Base-by-base conservation (phyloP, 2,888 invertebrate genomes). In the Eupithecia abbreviata region DNA sequence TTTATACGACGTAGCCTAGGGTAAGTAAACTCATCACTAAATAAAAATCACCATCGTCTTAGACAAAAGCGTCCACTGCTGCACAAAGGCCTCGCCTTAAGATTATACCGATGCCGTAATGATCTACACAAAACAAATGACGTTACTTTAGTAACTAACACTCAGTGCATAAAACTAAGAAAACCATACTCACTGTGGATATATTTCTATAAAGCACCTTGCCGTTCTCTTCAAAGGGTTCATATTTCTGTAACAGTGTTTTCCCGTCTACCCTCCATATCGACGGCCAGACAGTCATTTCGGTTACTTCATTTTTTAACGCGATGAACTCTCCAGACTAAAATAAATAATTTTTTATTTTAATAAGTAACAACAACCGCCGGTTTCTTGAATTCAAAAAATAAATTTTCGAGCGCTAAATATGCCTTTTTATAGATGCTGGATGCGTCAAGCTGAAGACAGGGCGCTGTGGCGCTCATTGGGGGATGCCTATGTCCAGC, bases 241-340 rank as follows among this genome's bases (percentile, higher is more conserved):
- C 97, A 86, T 97, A 98, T 89, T 98, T 98, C 91, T 98, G 98
- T 79, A 98, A 91, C 81, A 98, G 95, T 41, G 97, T 97, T 91
- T 97, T 97, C 0, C 97, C 98, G 89, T 98, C 98, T 66, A 98
- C 97, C 90, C 98, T 96, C 98, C 98, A 99, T 85, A 99, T 97
- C 7, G 97, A 96, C 9, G 98, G 98, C 96, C 97, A 97, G 90
- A 70, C 78, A 42, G 78, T 47, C 75, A 98, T 97, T 89, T 97
- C 96, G 77, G 96, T 96, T 82, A 98, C 91, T 92, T 98, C 98
- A 72, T 96, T 96, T 92, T 98, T 98, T 87, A 98, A 96, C 62
- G 98, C 97, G 81, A 98, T 97, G 95, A 98, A 99, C 88, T 98
- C 98, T 67, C 98, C 98, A 80, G 97, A 96, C 98, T 98, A 93